Evolutionary conservation across 2,113 vertebrate species (phyloP), one percentile per base, ranked within the genome.

Genomic region (Tinamus guttatus): DNA sequence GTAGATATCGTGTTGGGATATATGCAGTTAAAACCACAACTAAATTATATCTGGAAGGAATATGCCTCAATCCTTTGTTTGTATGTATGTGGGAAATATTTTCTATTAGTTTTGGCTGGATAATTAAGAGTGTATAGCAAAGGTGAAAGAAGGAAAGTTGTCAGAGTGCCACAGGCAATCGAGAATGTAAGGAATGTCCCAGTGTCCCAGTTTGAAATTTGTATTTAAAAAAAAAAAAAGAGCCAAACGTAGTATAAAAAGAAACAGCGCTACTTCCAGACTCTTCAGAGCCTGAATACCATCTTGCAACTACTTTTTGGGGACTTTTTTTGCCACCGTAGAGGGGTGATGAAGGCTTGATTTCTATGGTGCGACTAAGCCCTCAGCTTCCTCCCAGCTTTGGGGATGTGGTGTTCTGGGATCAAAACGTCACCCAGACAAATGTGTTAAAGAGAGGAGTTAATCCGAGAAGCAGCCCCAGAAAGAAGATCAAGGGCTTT

Each of bases 21-120:
- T 90, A 59, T 28, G 17, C 70, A 74, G 40, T 85, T 90, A 92
- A 92, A 97, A 95, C 89, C 65, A 89, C 85, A 90, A 89, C 59
- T 87, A 71, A 95, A n/a, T 87, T 87, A 47, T 54, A 73, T 87
- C 58, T 93, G 68, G 90, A 95, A 97, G 93, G 70, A 96, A 85
- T 89, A 89, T 92, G 83, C 90, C 81, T 86, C 81, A 62, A 43
- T 94, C 30, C 60, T 94, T 94, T 87, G 89, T 91, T 97, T 95
- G 90, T 77, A 88, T 69, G 45, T 74, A 70, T 91, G 58, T 73
- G 28, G 11, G 73, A 96, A 96, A 13, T 89, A 67, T 78, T 96
- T 96, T 90, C 65, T 84, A 3, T 65, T 93, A 3, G 2, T 96
- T 96, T 81, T 60, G 3, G 69, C 85, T 95, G 60, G 64, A 56